A percentile compares a stretch with the other conserved stretches of the same genome.
These are phyloP conservation scores for Apamea monoglypha DNA, from an alignment of 2,888 invertebrate genomes.

Conservation along the genomic window DNA sequence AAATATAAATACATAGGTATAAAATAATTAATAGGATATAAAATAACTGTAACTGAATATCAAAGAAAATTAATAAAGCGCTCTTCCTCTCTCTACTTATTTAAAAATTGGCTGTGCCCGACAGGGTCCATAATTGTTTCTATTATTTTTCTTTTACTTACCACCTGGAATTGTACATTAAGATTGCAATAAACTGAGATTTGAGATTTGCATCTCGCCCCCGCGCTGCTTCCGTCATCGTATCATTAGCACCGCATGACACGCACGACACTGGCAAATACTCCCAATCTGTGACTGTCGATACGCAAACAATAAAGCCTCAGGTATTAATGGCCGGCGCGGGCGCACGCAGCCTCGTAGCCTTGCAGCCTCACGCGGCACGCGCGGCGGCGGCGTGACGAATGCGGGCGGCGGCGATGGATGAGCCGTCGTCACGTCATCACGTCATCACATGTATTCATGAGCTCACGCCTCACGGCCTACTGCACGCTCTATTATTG, in stretches of 20 bases:
- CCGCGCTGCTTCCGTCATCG: neutral
- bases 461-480: neutral
- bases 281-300: constrained; percentile 3
- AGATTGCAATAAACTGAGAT: too few relatives aligned
- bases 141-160: too few relatives aligned
- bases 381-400: neutral
- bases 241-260: neutral
- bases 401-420: neutral
- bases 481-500: constrained; percentile 1
- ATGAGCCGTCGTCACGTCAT: neutral
- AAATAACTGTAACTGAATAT: too few relatives aligned
- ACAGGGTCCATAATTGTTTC: too few relatives aligned
- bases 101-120: too few relatives aligned
- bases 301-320: neutral
- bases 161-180: too few relatives aligned
- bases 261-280: constrained; percentile 15
- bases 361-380: neutral
- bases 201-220: neutral
- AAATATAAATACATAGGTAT: too few relatives aligned
- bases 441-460: neutral
- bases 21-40: too few relatives aligned
- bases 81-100: too few relatives aligned
- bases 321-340: too few relatives aligned
- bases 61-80: too few relatives aligned
- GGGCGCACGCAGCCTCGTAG: neutral